These are phyloP conservation scores for Benthosema pterotum DNA, from an alignment of 2,797 vertebrate species.

Conservation along the genomic window DNA sequence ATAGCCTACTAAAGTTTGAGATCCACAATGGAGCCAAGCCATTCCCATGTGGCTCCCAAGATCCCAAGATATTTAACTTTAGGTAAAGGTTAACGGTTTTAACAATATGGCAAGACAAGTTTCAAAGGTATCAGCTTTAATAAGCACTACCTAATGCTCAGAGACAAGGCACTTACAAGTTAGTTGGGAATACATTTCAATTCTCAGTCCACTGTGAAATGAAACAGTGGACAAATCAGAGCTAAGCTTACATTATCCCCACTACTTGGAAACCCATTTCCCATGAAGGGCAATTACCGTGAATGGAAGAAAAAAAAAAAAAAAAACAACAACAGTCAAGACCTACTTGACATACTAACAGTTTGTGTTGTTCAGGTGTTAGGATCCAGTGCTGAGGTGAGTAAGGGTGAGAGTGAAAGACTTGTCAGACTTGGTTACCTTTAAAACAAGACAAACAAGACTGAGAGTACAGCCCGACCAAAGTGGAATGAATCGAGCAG, in stretches of 20 bases:
- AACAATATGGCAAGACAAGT: conserved; percentile 8
- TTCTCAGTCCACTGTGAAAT: conserved; percentile 37
- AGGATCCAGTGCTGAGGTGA: conserved; percentile 30
- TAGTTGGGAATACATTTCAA: conserved; percentile 33
- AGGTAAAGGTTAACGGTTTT: conserved; percentile 32
- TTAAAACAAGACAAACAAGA: conserved; percentile 45
- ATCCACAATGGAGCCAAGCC: no score
- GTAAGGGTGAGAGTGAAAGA: conserved; percentile 34
- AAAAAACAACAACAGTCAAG: no score
- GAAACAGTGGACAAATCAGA: conserved; percentile 59
- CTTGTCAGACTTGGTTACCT: conserved; percentile 35
- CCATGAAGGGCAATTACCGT: conserved; percentile 68
- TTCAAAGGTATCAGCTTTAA: conserved; percentile 31
- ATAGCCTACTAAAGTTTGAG: background rate
- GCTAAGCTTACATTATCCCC: conserved; percentile 65
- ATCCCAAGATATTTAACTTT: conserved; percentile 2
- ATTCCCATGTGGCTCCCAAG: no score
- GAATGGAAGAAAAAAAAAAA: conserved; percentile 17
- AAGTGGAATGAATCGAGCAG: no score
- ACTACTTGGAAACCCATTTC: conserved; percentile 47
- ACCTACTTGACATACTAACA: conserved; percentile 29
- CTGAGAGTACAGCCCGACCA: no score
- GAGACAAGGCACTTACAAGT: conserved; percentile 31
- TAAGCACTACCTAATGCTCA: conserved; percentile 51
- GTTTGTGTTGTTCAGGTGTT: conserved; percentile 26